These are phyloP conservation scores for Papilio glaucus DNA, from an alignment of 1,140 invertebrate genomes.

Conservation along the genomic window DNA sequence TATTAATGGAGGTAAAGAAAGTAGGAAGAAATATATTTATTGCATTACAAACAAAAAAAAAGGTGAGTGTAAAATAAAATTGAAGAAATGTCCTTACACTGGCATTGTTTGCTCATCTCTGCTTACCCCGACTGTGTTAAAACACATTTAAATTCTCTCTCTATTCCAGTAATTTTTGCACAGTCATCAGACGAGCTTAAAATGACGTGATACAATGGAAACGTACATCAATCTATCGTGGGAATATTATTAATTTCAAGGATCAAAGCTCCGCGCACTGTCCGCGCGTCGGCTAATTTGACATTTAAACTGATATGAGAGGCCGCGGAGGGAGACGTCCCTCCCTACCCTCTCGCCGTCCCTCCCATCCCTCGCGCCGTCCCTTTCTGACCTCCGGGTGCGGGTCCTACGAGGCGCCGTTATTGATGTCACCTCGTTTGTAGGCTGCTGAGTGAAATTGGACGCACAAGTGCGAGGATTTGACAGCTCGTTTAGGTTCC, in stretches of 20 bases:
- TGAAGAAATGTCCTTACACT: too few species aligned
- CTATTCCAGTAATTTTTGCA: too few species aligned
- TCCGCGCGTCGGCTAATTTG: background rate
- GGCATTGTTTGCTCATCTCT: too few species aligned
- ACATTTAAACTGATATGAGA: constrained; percentile 19
- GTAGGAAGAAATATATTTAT: too few species aligned
- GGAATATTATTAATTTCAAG: constrained; percentile 20
- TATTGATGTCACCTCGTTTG: constrained; percentile 17
- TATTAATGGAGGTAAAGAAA: too few species aligned
- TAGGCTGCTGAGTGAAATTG: constrained; percentile 13
- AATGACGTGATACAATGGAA: background rate
- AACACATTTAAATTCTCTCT: too few species aligned
- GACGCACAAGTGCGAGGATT: constrained; percentile 12
- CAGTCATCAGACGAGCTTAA: background rate
- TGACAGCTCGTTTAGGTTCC: constrained; percentile 3
- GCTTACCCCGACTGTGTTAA: too few species aligned
- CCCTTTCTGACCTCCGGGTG: background rate
- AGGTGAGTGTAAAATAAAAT: too few species aligned
- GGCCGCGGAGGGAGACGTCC: background rate
- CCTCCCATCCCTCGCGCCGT: background rate
- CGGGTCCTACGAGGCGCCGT: background rate
- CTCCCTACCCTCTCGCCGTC: background rate
- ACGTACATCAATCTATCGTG: background rate
- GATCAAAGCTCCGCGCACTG: background rate
- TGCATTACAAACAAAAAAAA: too few species aligned